Conservation (phyloP, 2,888 invertebrate genomes). For the Nomada ruficornis region DNA sequence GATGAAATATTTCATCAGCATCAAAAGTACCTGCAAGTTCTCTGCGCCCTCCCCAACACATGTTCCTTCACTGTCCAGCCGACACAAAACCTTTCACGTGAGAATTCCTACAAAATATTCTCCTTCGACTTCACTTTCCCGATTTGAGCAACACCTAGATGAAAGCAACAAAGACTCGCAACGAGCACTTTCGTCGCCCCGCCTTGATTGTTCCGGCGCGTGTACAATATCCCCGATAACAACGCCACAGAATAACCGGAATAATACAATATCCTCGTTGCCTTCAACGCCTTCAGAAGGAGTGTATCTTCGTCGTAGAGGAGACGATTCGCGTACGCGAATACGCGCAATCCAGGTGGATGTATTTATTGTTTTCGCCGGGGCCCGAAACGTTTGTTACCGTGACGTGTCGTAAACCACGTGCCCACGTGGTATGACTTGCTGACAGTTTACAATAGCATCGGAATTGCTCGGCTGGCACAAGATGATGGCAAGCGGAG, state of each 20-base stretch:
- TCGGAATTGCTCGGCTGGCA: conserved; percentile 44
- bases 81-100: too few species aligned
- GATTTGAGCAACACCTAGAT: neutral
- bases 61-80: neutral
- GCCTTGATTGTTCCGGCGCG: neutral
- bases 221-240: conserved; percentile 2
- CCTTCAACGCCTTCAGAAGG: neutral
- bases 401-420: conserved; percentile 59
- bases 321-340: neutral
- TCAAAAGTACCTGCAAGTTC: too few species aligned
- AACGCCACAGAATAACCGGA: neutral
- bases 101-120: neutral
- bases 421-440: conserved; percentile 55
- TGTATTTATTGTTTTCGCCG: conserved; percentile 60
- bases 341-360: neutral
- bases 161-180: conserved; percentile 20
- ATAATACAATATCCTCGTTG: conserved; percentile 6
- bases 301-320: neutral
- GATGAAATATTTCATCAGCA: too few species aligned
- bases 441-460: conserved; percentile 64
- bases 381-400: conserved; percentile 55
- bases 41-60: neutral
- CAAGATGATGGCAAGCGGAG: conserved; percentile 16
- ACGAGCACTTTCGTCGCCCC: conserved; percentile 5
- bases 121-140: neutral